These are phyloP conservation scores for Polypterus senegalus DNA, from an alignment of 2,113 vertebrate genomes.

Conservation along the genomic window DNA sequence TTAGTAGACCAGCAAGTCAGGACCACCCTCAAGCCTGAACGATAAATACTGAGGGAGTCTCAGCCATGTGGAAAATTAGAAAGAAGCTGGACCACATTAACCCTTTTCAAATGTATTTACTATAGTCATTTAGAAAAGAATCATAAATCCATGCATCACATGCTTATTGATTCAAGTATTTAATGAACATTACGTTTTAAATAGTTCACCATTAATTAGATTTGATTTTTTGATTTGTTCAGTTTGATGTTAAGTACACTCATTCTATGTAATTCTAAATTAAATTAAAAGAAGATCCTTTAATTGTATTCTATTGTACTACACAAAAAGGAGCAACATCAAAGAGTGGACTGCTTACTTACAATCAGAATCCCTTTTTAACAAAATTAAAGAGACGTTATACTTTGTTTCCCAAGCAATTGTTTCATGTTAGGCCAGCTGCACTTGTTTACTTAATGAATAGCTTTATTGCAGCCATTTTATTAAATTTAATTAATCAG, in stretches of 20 bases:
- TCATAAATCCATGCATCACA: conserved; percentile 12
- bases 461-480: too few relatives aligned
- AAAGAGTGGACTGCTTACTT: too few relatives aligned
- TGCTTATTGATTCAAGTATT: conserved; percentile 13
- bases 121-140: conserved; percentile 3
- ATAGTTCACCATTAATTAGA: conserved; percentile 3
- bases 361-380: too few relatives aligned
- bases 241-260: background rate
- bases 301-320: too few relatives aligned
- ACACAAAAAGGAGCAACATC: too few relatives aligned
- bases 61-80: conserved; percentile 73
- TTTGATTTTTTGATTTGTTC: background rate
- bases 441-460: too few relatives aligned
- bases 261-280: too few relatives aligned
- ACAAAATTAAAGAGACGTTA: too few relatives aligned
- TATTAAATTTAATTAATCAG: too few relatives aligned
- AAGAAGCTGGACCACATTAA: conserved; percentile 26
- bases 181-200: conserved; percentile 5
- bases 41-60: conserved; percentile 48
- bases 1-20: conserved; percentile 45
- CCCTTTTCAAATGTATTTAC: conserved; percentile 11
- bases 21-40: conserved; percentile 51
- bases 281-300: too few relatives aligned
- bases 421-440: too few relatives aligned
- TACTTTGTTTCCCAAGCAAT: too few relatives aligned